Evolutionary conservation across 1,140 invertebrate genomes (phyloP), one percentile per base, ranked within the genome.

Genomic region (Rhopalosiphum maidis): DNA sequence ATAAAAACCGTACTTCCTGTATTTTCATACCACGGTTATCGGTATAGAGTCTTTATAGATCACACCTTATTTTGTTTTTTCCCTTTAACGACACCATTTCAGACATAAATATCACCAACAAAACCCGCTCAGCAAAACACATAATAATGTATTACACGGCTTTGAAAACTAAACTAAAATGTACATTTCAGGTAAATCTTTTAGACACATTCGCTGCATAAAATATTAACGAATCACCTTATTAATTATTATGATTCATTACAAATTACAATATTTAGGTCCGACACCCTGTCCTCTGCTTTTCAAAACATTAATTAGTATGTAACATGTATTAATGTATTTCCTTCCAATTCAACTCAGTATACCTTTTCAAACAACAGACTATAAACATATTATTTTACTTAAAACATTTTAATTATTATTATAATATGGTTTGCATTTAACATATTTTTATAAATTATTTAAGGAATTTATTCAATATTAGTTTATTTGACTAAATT

Each of bases 161-260:
- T 83, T 83, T 83, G 35, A 37, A 83, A 83, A 83, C 35, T 21
- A 41, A 83, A 83, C 35, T 41, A 37, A 83, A 83, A 83, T 83
- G 21, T 83, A 41, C 41, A 83, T 37, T 82, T 83, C n/a, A 37
- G 18, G 23, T 83, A 23, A 83, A 83, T 5, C n/a, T 41, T 83
- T 83, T 23, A 41, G 35, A 83, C 35, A 83, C 21, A 83, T 83
- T 23, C n/a, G 15, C 0, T n/a, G 4, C n/a, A 77, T 77, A 77
- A 18, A 77, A 77, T 77, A n/a, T 35, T 77, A n/a, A 77, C n/a
- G n/a, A n/a, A 77, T 35, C 30, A 18, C 60, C 4, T n/a, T 77
- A 77, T 77, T 77, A 77, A 77, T 77, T 77, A 77, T 6, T 77
- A 77, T n/a, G n/a, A 77, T 77, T 77, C n/a, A 77, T 77, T 60